Base-by-base conservation (phyloP, 2,888 invertebrate species). In the Lepidonotus clava region DNA sequence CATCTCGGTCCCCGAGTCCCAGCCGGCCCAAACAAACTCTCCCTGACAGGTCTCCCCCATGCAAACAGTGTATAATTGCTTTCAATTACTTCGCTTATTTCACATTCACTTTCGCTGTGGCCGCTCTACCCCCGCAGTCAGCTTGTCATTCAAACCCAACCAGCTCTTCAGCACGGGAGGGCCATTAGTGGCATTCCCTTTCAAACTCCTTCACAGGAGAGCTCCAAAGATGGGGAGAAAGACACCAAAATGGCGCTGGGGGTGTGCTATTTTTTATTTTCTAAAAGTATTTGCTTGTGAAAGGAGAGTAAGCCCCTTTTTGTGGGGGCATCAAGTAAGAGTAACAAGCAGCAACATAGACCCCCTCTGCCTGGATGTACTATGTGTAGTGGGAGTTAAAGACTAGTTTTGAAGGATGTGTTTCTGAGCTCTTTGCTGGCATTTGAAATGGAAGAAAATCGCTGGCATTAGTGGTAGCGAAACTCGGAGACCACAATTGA, bases 301-400 rank as follows among this genome's bases (percentile, higher is more conserved):
- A n/a, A 28, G 61, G 14, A 61, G 61, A 11, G 61, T 61, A 61
- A n/a, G 61, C 61, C 28, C 61, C 61, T 61, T 61, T 61, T 61
- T 28, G 28, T 24, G 28, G 61, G 28, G 28, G 61, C 61, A 11
- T 46, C 6, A 18, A 46, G 46, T 18, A 24, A 11, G 61, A 24
- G 28, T 61, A 61, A 61, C 61, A 28, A 61, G 61, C 61, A n/a
- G 24, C 24, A 6, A n/a, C 28, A 61, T 18, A 61, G 24, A n/a
- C n/a, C n/a, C n/a, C 28, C 24, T 4, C 1, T 61, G 28, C 28
- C 28, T 1, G 61, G 28, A 28, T 2, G 61, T 61, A 32, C 28
- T 4, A 61, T 24, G 24, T 24, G 24, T 61, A 11, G 53, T 2
- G 11, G n/a, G 4, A 53, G 21, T 2, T 18, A 11, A 24, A n/a